Base-by-base conservation (phyloP, 2,113 vertebrate genomes). In the Riparia riparia region DNA sequence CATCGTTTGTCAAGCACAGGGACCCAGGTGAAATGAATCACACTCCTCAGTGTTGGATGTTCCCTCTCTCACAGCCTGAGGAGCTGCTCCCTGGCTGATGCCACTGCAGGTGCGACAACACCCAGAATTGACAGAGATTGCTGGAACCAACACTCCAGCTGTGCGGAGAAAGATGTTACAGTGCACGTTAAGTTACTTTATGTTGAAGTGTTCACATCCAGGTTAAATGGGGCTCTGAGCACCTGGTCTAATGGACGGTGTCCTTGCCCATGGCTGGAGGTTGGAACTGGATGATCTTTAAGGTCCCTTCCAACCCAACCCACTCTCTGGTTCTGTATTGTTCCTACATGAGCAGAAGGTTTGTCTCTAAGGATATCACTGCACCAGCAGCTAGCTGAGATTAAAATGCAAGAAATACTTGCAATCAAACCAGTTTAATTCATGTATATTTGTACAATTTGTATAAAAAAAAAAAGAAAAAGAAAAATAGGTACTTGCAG, bases 401-500 rank as follows among this genome's bases (percentile, higher is more conserved):
- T 88, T 77, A 90, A 97, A 95, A 82, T 95, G 94, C 89, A 91
- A 95, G 95, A 64, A 94, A 90, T 97, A 91, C 90, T 91, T 96
- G 87, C 73, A 97, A 97, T 97, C 81, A 95, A 96, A 95, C 95
- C 93, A 86, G 95, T 98, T 97, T 96, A 96, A 96, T 97, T 94
- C 90, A 86, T 90, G 89, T 96, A 71, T 87, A 90, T 89, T 91
- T 96, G 83, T 86, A 96, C 90, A 88, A 70, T 92, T 97, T 87
- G 69, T 96, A 94, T 90, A 14, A 66, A 89, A 92, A 97, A 93
- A 93, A 97, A 26, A 26, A 73, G 24, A 66, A 81, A 65, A 79
- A 70, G 22, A 87, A 96, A 95, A 92, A 86, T 94, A 90, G 80
- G 73, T 96, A 90, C 95, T 97, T 79, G 84, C 86, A 95, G 97